Conservation (phyloP, 2,113 vertebrate genomes). For the Myrmecophaga tridactyla region DNA sequence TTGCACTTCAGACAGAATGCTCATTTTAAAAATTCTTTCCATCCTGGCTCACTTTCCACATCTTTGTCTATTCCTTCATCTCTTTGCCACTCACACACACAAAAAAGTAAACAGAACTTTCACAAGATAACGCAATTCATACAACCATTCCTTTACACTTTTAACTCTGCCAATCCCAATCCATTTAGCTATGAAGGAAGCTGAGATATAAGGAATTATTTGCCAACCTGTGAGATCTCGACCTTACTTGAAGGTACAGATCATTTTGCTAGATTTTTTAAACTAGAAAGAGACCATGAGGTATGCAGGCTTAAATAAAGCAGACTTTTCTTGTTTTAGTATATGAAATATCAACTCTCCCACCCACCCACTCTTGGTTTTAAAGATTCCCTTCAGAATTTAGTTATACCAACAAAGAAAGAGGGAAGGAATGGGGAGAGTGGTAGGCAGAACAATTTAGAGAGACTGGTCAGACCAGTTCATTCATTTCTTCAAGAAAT, state of each 20-base stretch:
- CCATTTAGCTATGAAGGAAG: neutral
- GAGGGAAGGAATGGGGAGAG: neutral
- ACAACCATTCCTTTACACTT: neutral
- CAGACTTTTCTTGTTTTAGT: neutral
- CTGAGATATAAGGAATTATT: neutral
- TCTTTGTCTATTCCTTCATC: neutral
- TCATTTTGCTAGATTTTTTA: constrained; percentile 1
- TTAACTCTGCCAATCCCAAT: neutral
- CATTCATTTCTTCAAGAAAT: constrained; percentile 11
- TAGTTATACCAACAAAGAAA: constrained; percentile 17
- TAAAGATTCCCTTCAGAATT: neutral
- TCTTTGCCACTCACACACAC: neutral
- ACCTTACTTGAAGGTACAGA: neutral
- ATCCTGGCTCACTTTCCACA: neutral
- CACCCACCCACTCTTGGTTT: neutral
- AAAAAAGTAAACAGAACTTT: neutral
- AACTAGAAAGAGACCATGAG: neutral
- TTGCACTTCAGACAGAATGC: neutral
- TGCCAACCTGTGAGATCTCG: neutral
- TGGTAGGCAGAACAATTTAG: neutral
- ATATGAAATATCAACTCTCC: neutral
- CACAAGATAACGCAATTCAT: neutral
- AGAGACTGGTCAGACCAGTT: neutral
- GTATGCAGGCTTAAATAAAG: neutral
- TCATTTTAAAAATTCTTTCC: neutral